Evolutionary conservation across 2,797 vertebrate genomes (phyloP).

Genomic region (Oreochromis grahami): DNA sequence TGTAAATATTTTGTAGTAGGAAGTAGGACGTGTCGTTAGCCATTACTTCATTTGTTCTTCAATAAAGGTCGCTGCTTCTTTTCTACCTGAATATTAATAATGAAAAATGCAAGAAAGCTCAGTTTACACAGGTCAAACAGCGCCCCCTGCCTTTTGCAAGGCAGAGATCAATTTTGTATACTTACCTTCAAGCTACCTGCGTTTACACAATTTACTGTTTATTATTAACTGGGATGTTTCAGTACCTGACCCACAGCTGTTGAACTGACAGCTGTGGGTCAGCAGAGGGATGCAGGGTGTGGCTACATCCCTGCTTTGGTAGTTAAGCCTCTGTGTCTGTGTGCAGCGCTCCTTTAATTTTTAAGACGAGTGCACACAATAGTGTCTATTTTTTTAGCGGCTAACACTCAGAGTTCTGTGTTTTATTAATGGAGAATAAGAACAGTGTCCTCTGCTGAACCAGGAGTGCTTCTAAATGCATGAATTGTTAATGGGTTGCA

Average conservation of each 20-base stretch:
- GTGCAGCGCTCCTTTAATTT: conserved; percentile 14
- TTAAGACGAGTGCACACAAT: neutral
- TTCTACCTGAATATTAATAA: neutral
- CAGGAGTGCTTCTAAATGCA: neutral
- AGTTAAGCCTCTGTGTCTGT: neutral
- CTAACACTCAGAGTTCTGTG: neutral
- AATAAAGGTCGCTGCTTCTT: rapidly evolving
- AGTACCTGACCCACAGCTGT: neutral
- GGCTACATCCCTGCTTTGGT: conserved; percentile 50
- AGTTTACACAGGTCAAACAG: neutral
- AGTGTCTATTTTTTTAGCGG: neutral
- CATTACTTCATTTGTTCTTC: neutral
- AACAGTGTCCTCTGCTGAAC: neutral
- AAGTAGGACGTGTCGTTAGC: neutral
- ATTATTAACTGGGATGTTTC: neutral
- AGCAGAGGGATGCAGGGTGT: conserved; percentile 58
- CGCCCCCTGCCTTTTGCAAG: neutral
- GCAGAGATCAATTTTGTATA: neutral
- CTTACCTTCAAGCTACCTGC: neutral
- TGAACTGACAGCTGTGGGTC: conserved; percentile 43
- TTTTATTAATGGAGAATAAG: neutral
- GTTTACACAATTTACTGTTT: neutral
- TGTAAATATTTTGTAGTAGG: neutral
- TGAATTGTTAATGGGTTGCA: neutral
- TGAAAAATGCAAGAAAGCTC: neutral